Percentiles rank a stretch among this genome's conserved stretches.
Evolutionary conservation across 2,888 invertebrate species (phyloP).

Genomic region (Synanthedon myopaeformis): DNA sequence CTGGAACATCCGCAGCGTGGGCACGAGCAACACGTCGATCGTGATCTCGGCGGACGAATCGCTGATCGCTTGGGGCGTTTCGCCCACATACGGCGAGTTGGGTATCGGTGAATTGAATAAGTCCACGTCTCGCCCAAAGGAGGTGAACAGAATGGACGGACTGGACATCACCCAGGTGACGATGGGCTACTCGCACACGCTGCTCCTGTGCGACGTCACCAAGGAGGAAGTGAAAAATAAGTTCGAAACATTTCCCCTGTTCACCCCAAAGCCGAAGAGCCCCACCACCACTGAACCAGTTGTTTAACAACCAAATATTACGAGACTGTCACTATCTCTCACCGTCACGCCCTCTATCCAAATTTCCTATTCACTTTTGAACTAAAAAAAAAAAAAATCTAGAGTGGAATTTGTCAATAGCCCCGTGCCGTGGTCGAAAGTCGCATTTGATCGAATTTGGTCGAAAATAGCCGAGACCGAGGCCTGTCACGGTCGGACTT

Average conservation of each 20-base stretch:
- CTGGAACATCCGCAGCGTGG: slow-evolving; percentile 89
- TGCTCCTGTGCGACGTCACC: slow-evolving; percentile 72
- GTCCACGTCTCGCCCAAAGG: slow-evolving; percentile 88
- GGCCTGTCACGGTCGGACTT: too few relatives aligned
- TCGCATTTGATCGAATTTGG: too few relatives aligned
- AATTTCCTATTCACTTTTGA: too few relatives aligned
- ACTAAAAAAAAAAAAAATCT: too few relatives aligned
- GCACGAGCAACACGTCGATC: slow-evolving; percentile 85
- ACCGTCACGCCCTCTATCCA: too few relatives aligned
- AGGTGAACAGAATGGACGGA: slow-evolving; percentile 82
- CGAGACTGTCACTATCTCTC: too few relatives aligned
- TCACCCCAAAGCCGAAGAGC: slow-evolving; percentile 33
- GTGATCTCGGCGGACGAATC: slow-evolving; percentile 92
- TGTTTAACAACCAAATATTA: too few relatives aligned
- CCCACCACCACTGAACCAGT: not conserved
- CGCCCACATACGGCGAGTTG: slow-evolving; percentile 93
- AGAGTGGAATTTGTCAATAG: too few relatives aligned
- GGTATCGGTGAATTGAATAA: slow-evolving; percentile 91
- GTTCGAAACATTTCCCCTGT: slow-evolving; percentile 60
- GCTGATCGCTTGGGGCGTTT: slow-evolving; percentile 93
- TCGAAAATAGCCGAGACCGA: too few relatives aligned
- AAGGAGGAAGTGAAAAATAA: slow-evolving; percentile 66
- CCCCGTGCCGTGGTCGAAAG: too few relatives aligned
- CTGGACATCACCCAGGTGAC: slow-evolving; percentile 81
- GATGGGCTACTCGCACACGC: slow-evolving; percentile 88